A percentile compares a stretch with the other conserved stretches of the same genome.
Conservation (phyloP, 2,888 invertebrate species). For the Steinernema carpocapsae region DNA sequence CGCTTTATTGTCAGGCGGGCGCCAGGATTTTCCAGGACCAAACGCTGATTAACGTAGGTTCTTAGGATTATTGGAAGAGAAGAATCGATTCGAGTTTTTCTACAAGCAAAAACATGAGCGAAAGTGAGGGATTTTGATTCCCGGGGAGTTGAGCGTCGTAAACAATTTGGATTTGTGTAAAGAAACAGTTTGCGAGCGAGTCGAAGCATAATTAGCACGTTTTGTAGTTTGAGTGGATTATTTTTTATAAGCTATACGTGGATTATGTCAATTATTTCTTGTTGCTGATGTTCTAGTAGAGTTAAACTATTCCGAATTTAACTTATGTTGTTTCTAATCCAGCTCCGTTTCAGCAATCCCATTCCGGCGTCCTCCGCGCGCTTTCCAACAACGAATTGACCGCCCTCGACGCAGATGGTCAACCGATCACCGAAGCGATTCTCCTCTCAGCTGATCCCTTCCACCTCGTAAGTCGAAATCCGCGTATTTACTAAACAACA, state of each 20-base stretch:
- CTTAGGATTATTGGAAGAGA: conserved; percentile 28
- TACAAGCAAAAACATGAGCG: too few species aligned
- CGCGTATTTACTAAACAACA: neutral
- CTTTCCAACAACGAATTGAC: conserved; percentile 69
- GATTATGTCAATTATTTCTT: neutral
- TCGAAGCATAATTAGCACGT: neutral
- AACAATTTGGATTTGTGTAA: conserved; percentile 25
- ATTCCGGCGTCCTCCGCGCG: conserved; percentile 70
- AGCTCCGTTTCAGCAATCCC: conserved; percentile 57
- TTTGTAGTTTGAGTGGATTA: neutral
- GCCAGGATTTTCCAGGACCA: conserved; percentile 70
- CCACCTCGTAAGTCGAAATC: conserved; percentile 65
- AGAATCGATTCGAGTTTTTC: neutral
- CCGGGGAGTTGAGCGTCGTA: conserved; percentile 15
- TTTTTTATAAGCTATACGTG: neutral
- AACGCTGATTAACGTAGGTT: conserved; percentile 57
- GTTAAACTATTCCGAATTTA: too few species aligned
- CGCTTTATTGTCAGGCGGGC: conserved; percentile 71
- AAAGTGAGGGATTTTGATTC: neutral
- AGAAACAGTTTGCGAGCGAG: conserved; percentile 13
- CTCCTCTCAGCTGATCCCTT: conserved; percentile 70
- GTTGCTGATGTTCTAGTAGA: too few species aligned
- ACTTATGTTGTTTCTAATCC: too few species aligned
- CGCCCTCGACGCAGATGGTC: conserved; percentile 57
- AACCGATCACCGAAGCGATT: conserved; percentile 70